phyloP scores from a whole-genome alignment of 2,113 vertebrate genomes.

The Brachirus orientalis region DNA sequence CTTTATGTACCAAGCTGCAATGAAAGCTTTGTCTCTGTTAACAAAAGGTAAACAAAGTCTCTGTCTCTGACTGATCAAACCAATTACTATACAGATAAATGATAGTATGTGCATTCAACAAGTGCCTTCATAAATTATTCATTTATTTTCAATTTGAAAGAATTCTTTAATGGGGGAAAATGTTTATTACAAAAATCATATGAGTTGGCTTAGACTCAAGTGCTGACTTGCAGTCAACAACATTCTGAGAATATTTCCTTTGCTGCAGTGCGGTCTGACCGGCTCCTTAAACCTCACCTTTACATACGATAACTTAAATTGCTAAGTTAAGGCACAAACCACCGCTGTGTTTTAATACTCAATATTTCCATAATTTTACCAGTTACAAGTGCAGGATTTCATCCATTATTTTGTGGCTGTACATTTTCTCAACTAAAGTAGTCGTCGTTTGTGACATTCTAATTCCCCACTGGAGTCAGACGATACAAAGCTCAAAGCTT shows the following conservation, averaged over 20 bases:
- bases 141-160: neutral
- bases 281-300: neutral
- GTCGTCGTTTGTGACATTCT: conserved; percentile 18
- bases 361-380: neutral
- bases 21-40: conserved; percentile 33
- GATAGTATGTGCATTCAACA: conserved; percentile 12
- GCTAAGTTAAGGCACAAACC: neutral
- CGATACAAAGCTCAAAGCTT: conserved; percentile 38
- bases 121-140: conserved; percentile 22
- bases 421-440: conserved; percentile 22
- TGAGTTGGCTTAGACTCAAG: neutral
- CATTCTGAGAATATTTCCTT: neutral
- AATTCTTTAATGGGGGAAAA: neutral
- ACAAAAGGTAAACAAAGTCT: conserved; percentile 30
- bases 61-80: neutral
- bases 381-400: conserved; percentile 20
- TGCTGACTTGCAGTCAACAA: conserved; percentile 14
- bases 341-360: neutral
- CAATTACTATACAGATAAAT: conserved; percentile 2
- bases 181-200: conserved; percentile 11
- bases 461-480: conserved; percentile 19
- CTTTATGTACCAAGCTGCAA: too few species aligned
- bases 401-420: conserved; percentile 6
- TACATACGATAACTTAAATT: conserved; percentile 10
- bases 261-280: conserved; percentile 1